Evolutionary conservation across 2,797 vertebrate genomes (phyloP), one percentile per base, ranked within the genome.

Genomic region (Rhynchonycteris naso): DNA sequence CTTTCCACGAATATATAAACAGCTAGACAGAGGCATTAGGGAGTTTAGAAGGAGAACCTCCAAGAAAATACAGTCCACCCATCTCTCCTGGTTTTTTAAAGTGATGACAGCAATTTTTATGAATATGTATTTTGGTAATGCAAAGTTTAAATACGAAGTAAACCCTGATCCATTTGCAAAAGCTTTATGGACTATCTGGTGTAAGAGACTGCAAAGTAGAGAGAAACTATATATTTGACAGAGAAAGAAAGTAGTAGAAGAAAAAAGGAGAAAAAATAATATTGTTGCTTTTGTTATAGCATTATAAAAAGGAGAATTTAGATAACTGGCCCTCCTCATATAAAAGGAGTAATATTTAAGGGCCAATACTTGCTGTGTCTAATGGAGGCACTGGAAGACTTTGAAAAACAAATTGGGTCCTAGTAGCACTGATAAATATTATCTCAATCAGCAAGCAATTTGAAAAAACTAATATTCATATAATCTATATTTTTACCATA

Each of bases 251-350:
- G 30, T 71, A 16, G 4, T 21, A 2, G 11, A 9, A n/a, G n/a
- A 59, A n/a, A 52, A 95, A 89, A 79, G 7, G 26, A 15, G 59
- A 38, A 35, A 61, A 21, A 66, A 75, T 68, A 30, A 54, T 71
- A 81, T 21, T 21, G 15, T 28, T 74, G 14, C 19, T 69, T 5
- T 56, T 90, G 9, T 65, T 83, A 24, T 79, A 92, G 69, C 7
- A 78, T 72, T 76, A 24, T 81, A 88, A 81, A 86, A 59, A 61
- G 30, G 21, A 91, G 30, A 54, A 56, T 84, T 94, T 75, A 72
- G 28, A 33, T 30, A 92, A 80, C 30, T 43, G 24, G n/a, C 28
- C 61, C 16, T 59, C 26, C 30, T 84, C 15, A 86, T 63, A 63
- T 0, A 66, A 43, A 88, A 19, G 30, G 11, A 82, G 1, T 16